A percentile compares a stretch with the other conserved stretches of the same genome.
Conservation (phyloP, 2,888 invertebrate species). For the Heteropelma amictum region DNA sequence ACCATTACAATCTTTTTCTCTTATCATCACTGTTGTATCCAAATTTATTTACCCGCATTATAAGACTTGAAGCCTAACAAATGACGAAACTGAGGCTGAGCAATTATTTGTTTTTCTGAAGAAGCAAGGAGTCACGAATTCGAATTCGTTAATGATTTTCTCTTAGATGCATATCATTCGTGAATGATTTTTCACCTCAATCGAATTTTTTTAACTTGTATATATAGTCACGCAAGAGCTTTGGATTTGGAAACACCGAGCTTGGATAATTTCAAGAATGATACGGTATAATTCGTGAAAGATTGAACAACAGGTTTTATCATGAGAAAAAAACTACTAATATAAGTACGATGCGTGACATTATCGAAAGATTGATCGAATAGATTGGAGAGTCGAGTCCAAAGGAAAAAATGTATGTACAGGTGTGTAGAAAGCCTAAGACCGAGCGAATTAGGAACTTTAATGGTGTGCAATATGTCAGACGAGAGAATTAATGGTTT, state of each 20-base stretch:
- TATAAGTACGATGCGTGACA: constrained; percentile 51
- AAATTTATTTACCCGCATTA: not conserved
- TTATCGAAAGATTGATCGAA: constrained; percentile 49
- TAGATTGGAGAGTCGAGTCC: constrained; percentile 19
- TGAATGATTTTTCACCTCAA: not conserved
- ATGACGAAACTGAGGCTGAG: constrained; percentile 5
- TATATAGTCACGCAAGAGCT: not conserved
- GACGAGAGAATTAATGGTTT: constrained; percentile 42
- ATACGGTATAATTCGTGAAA: not conserved
- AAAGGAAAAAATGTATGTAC: constrained; percentile 1
- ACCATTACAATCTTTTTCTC: not conserved
- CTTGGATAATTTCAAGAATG: not conserved
- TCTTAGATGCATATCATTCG: constrained; percentile 28
- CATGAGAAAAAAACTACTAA: too few relatives aligned
- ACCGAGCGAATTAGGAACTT: not conserved
- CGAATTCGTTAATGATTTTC: constrained; percentile 47
- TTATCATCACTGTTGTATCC: not conserved
- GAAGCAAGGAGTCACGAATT: not conserved
- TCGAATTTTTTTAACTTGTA: not conserved
- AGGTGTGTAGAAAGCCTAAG: constrained; percentile 1
- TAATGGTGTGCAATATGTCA: constrained; percentile 7
- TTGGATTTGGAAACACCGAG: not conserved
- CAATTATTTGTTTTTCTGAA: not conserved
- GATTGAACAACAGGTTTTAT: too few relatives aligned
- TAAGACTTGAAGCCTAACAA: not conserved